Base-by-base conservation (phyloP, 1,140 invertebrate species). In the Campoletis sonorensis region DNA sequence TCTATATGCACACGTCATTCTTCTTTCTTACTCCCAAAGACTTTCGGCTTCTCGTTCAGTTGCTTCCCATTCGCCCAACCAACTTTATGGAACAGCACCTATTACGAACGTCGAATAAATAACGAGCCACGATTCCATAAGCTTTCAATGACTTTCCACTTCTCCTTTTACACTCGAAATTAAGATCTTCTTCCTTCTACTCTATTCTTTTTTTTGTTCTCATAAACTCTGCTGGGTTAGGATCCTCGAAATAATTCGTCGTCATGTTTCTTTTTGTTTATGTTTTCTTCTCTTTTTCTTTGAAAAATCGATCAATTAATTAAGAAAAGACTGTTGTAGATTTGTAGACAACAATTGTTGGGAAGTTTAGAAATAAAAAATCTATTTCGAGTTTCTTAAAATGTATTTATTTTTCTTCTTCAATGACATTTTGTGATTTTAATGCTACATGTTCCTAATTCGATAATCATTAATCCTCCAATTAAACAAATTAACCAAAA, bases 41-140 rank as follows among this genome's bases (percentile, higher is more conserved):
- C 18, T 78, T 79, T 84, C 81, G 82, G 80, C 30, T 26, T 54
- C 51, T 79, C 76, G 68, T 78, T 81, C 51, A n/a, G 51, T 54
- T 27, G 64, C 67, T 76, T 85, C 83, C 84, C 87, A 89, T 89
- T 40, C 45, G 72, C 26, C n/a, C n/a, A 70, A 80, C 80, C 83
- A 85, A 84, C 81, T 86, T 87, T 86, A 84, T 84, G 80, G 82
- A 85, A 82, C 79, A 77, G 84, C 84, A 89, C 87, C 84, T 87
- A 89, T 90, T 88, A 87, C 88, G 79, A 72, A 68, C 71, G 81
- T 54, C 79, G 86, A 85, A 89, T 90, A 89, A 90, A 89, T 90
- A 90, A 90, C 87, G 83, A 85, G 85, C 76, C 72, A 81, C 81
- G 84, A 84, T 86, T 88, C 78, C 58, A 72, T 82, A 79, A 82